A percentile compares a stretch with the other conserved stretches of the same genome.
These are phyloP conservation scores for Rhea americana DNA, from an alignment of 2,113 vertebrate species.

Conservation along the genomic window DNA sequence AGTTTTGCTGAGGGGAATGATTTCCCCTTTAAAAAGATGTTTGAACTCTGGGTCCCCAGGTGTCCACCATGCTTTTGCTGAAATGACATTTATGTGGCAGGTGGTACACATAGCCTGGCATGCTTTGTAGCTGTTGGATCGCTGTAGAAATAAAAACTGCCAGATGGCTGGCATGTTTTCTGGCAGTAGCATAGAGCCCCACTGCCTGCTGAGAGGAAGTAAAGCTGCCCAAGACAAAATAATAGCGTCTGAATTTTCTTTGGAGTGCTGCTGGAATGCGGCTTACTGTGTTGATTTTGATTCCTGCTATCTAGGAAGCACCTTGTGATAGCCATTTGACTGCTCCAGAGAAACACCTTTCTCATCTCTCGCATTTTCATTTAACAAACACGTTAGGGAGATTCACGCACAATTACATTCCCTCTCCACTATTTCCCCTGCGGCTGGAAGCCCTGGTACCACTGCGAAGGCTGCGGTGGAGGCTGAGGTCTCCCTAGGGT, in stretches of 20 bases:
- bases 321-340: not conserved
- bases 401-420: fast-evolving
- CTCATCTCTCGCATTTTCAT: not conserved
- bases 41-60: constrained; percentile 29
- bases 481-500: not conserved
- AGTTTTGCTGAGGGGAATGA: not conserved
- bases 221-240: constrained; percentile 20
- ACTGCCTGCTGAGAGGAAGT: not conserved
- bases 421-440: not conserved
- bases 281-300: fast-evolving
- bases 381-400: not conserved
- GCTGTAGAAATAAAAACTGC: constrained; percentile 7
- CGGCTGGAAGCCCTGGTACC: not conserved
- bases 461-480: fast-evolving
- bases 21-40: not conserved
- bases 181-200: constrained; percentile 27
- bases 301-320: not conserved
- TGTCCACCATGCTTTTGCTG: constrained; percentile 26
- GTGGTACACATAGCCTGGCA: constrained; percentile 64
- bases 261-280: not conserved
- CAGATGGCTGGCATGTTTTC: constrained; percentile 38
- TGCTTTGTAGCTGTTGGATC: constrained; percentile 8
- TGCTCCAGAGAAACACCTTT: not conserved
- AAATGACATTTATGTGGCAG: constrained; percentile 49
- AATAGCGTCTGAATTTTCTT: not conserved